These are phyloP conservation scores for Hemicrepidius hirtus DNA, from an alignment of 2,888 invertebrate species.

Conservation along the genomic window DNA sequence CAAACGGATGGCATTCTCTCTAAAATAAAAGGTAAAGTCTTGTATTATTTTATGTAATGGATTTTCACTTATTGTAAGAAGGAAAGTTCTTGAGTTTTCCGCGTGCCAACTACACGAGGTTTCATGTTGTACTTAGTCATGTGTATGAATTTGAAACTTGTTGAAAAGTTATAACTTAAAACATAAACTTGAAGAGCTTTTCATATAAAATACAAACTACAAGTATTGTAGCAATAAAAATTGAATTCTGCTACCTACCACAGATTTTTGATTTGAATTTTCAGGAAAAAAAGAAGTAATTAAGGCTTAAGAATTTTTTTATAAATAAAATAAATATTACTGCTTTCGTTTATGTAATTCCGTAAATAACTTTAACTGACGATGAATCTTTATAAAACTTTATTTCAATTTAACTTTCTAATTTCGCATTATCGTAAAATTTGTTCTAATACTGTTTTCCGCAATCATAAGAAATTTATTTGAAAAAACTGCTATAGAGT, in stretches of 20 bases:
- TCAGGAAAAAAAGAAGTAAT: no score
- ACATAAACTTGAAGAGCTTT: background rate
- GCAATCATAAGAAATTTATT: no score
- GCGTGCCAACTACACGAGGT: constrained; percentile 28
- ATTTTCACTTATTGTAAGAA: background rate
- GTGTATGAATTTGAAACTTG: constrained; percentile 16
- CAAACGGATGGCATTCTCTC: constrained; percentile 11
- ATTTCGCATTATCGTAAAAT: no score
- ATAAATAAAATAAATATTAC: no score
- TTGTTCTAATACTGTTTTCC: no score
- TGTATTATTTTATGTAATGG: background rate
- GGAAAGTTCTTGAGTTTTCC: constrained; percentile 7
- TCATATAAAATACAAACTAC: background rate
- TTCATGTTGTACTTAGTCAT: constrained; percentile 16
- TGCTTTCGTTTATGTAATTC: no score
- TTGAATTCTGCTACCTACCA: background rate
- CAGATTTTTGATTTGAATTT: no score
- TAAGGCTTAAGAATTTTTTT: no score
- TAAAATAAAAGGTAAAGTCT: constrained; percentile 22
- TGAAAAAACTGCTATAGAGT: no score
- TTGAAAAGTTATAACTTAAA: constrained; percentile 12
- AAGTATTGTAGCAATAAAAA: background rate
- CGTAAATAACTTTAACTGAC: no score
- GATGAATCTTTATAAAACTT: no score
- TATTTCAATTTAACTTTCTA: no score